Conservation (phyloP, 2,113 vertebrate species). For the Leptobrachium ailaonicum region DNA sequence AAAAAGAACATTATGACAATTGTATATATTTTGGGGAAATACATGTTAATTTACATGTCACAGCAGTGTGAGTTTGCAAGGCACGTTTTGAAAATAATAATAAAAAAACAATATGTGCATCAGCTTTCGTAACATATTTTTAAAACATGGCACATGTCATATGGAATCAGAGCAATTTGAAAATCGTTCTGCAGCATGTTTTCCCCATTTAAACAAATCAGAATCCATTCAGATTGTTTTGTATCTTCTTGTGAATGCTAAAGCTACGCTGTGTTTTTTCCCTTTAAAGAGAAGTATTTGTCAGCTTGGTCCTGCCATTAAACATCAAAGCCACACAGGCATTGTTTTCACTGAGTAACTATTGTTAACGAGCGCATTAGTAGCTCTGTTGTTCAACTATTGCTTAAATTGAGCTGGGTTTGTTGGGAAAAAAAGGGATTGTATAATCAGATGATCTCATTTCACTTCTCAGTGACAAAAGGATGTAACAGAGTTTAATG, state of each 20-base stretch:
- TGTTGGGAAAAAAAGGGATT: constrained; percentile 10
- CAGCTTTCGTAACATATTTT: too few species aligned
- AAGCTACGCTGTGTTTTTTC: constrained; percentile 6
- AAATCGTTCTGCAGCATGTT: too few species aligned
- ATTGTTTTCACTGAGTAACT: constrained; percentile 4
- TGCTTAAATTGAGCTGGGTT: constrained; percentile 24
- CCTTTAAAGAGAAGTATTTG: background rate
- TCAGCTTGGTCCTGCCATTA: background rate
- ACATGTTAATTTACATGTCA: too few species aligned
- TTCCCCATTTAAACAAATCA: too few species aligned
- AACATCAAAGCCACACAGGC: constrained; percentile 13
- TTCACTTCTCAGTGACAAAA: constrained; percentile 28
- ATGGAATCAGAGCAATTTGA: too few species aligned
- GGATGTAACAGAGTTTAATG: constrained; percentile 27
- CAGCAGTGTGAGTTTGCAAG: too few species aligned
- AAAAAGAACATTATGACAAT: too few species aligned
- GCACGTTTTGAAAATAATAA: too few species aligned
- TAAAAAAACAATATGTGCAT: too few species aligned
- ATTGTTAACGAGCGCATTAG: constrained; percentile 4
- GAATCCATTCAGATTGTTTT: too few species aligned
- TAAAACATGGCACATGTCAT: too few species aligned
- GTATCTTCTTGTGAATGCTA: constrained; percentile 5
- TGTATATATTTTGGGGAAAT: too few species aligned
- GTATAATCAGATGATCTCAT: constrained; percentile 30
- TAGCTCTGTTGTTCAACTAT: constrained; percentile 34